Conservation (phyloP, 2,113 vertebrate species). For the Sialia sialis region DNA sequence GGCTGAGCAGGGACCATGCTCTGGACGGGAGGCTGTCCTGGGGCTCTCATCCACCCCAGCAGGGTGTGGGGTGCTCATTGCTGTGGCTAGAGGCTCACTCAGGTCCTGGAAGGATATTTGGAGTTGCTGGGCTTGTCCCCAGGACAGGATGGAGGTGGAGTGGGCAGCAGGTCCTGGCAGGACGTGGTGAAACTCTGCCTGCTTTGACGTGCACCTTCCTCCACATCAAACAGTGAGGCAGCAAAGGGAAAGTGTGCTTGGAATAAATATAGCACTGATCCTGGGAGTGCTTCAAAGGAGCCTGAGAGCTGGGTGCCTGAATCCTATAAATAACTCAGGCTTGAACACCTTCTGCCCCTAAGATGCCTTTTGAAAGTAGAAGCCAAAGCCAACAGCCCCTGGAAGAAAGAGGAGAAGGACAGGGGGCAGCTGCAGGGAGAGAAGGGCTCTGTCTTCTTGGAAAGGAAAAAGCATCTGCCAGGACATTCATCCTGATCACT, state of each 20-base stretch:
- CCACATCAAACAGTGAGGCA: background rate
- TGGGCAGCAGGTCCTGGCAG: background rate
- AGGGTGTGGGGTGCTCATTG: background rate
- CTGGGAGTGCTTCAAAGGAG: conserved; percentile 21
- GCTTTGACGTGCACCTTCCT: background rate
- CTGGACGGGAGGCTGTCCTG: background rate
- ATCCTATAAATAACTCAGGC: conserved; percentile 35
- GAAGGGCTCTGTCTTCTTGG: background rate
- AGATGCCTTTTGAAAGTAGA: background rate
- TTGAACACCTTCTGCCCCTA: background rate
- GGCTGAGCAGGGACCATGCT: background rate
- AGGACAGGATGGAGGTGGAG: background rate
- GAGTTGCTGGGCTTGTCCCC: background rate
- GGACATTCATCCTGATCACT: background rate
- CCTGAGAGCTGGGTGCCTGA: background rate
- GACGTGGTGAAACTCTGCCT: background rate
- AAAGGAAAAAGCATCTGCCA: background rate
- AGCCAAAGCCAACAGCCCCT: background rate
- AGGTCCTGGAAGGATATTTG: rapidly evolving
- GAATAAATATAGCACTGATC: conserved; percentile 9
- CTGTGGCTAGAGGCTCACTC: background rate
- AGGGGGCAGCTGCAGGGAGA: background rate
- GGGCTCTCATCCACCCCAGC: rapidly evolving
- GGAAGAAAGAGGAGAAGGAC: background rate
- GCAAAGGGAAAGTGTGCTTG: background rate